Evolutionary conservation across 2,113 vertebrate genomes (phyloP), one percentile per base, ranked within the genome.

Genomic region (Ahaetulla prasina): DNA sequence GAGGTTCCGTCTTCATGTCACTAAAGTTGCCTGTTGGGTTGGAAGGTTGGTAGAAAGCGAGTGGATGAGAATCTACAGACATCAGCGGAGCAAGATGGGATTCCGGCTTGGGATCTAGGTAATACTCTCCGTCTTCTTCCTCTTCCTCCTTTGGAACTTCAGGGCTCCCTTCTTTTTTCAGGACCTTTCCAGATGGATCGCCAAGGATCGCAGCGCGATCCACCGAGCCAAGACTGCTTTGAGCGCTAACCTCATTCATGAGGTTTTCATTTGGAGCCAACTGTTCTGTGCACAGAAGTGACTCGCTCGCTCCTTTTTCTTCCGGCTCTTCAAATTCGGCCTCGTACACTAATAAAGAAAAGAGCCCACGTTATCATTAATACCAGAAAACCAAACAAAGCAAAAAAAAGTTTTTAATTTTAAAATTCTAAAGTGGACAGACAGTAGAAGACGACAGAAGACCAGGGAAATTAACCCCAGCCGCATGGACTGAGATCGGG

Each of bases 331-430:
- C 68, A 43, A n/a, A 57, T 39, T 93, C 88, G 30, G 85, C 74
- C 30, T 96, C 35, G 10, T 18, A n/a, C 27, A 87, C 97, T 97
- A 55, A 8, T 91, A 92, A 90, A n/a, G 30, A 7, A 91, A 91
- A 93, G 86, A 88, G 0, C 0, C 16, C 16, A 74, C 88, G 10
- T 8, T 35, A 47, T 54, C 3, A n/a, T 53, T 8, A 54, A 43
- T 30, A 1, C 57, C n/a, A 10, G 25, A 0, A 23, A 45, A 85
- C 25, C 30, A 0, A 68, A 27, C 2, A 22, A 80, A 43, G 6
- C n/a, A n/a, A n/a, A 20, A 49, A 80, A 6, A 12, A 16, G n/a
- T 63, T 87, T 20, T 25, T n/a, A 12, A 8, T 60, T 20, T 89
- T 27, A 52, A 55, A 49, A 43, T 87, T 49, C 22, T 47, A 86